Percentiles rank a stretch among this genome's conserved stretches.
These are phyloP conservation scores for Magallana gigas DNA, from an alignment of 1,140 invertebrate species.

Conservation along the genomic window DNA sequence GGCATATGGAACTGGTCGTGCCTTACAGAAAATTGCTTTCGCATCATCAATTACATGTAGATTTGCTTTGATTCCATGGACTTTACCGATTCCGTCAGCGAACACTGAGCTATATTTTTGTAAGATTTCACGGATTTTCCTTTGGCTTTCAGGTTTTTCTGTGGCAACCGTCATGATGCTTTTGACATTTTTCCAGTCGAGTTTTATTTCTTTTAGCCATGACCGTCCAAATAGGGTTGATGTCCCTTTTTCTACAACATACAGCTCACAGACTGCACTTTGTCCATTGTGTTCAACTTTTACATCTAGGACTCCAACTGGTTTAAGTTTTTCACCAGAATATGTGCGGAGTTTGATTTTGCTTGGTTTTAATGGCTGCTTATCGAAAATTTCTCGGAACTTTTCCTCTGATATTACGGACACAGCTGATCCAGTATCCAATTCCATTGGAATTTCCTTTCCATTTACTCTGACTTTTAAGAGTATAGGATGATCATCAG, in stretches of 20 bases:
- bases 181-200: slow-evolving; percentile 56
- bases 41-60: slow-evolving; percentile 36
- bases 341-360: slow-evolving; percentile 49
- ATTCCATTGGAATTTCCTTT: slow-evolving; percentile 50
- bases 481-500: not conserved
- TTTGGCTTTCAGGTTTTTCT: slow-evolving; percentile 46
- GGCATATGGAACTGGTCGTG: slow-evolving; percentile 76
- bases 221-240: slow-evolving; percentile 56
- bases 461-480: slow-evolving; percentile 2
- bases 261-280: slow-evolving; percentile 38
- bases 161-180: slow-evolving; percentile 4
- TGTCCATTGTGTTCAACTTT: slow-evolving; percentile 52
- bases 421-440: slow-evolving; percentile 58
- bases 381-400: slow-evolving; percentile 43
- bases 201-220: slow-evolving; percentile 52
- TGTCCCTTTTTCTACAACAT: slow-evolving; percentile 50
- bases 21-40: slow-evolving; percentile 58
- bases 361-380: not conserved
- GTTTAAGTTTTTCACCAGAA: slow-evolving; percentile 50
- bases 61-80: slow-evolving; percentile 44
- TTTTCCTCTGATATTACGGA: slow-evolving; percentile 53
- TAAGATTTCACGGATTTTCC: slow-evolving; percentile 52
- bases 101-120: slow-evolving; percentile 7
- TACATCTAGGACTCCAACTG: slow-evolving; percentile 41
- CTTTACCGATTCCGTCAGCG: slow-evolving; percentile 55